Base-by-base conservation (phyloP, 2,113 vertebrate species). In the Solenodon paradoxus region DNA sequence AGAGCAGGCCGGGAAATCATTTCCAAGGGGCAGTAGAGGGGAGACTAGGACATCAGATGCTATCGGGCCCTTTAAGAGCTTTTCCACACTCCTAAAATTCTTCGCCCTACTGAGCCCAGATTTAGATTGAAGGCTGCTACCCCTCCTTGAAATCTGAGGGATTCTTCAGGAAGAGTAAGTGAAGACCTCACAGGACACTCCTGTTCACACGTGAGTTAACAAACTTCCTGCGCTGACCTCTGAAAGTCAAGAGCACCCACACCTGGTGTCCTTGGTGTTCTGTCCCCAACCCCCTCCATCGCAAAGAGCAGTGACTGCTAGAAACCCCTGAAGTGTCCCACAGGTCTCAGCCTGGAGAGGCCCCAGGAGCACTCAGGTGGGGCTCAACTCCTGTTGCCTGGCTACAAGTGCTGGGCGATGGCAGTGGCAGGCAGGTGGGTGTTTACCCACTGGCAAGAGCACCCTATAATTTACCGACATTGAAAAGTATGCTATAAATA, bases 401-500 rank as follows among this genome's bases (percentile, higher is more conserved):
- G 72, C 85, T 57, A 72, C 32, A 30, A 47, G 55, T 82, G 40
- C 77, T 51, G 84, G 61, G 77, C 85, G 81, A 85, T 84, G 71
- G 7, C 32, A 85, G 92, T 0, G 0, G 71, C 47, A 45, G 71
- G 72, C 94, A 91, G 92, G 84, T 93, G 92, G 87, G 90, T 69
- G 69, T 90, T 71, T 10, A 11, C 81, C 88, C 94, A 89, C 80
- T 72, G 84, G 96, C 87, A 93, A 90, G 61, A 81, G 32, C 94
- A 95, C 81, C 92, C 92, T 97, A 45, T 93, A 94, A 97, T 95
- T 95, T 96, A 94, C 95, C 40, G 90, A 95, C 94, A 95, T 94
- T 85, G 94, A 97, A 96, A 95, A 95, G 97, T 68, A 71, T 71
- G 92, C 87, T 97, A 97, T 97, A 97, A 97, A 97, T 97, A 96